These are phyloP conservation scores for Campoletis sonorensis DNA, from an alignment of 1,140 invertebrate species.

Conservation along the genomic window DNA sequence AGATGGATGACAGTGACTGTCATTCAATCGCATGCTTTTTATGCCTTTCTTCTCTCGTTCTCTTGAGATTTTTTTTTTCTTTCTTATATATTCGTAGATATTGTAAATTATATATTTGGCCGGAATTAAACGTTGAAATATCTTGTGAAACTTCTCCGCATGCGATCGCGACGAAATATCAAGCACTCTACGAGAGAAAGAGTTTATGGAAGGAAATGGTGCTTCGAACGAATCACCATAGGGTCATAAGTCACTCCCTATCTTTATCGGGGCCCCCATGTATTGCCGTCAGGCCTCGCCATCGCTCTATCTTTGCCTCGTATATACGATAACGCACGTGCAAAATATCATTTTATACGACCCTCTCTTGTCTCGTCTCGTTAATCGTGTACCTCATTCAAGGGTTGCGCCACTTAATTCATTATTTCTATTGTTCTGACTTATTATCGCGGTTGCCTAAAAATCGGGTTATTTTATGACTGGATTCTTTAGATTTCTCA, in stretches of 20 bases:
- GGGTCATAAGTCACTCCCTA: slow-evolving; percentile 71
- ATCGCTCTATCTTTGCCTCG: slow-evolving; percentile 49
- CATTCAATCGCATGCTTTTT: slow-evolving; percentile 36
- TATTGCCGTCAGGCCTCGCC: slow-evolving; percentile 61
- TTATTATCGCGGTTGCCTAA: too few relatives aligned
- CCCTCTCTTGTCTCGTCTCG: slow-evolving; percentile 49
- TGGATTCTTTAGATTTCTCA: too few relatives aligned
- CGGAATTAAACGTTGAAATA: too few relatives aligned
- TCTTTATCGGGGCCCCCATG: slow-evolving; percentile 67
- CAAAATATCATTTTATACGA: slow-evolving; percentile 68
- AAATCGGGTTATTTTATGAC: too few relatives aligned
- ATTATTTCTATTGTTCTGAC: background rate
- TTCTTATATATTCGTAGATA: background rate
- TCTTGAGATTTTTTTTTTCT: too few relatives aligned
- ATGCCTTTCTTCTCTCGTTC: background rate
- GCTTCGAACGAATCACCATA: slow-evolving; percentile 64
- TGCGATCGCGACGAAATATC: background rate
- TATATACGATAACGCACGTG: slow-evolving; percentile 66
- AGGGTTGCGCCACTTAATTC: background rate
- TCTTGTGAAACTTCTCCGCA: background rate
- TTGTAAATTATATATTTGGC: too few relatives aligned
- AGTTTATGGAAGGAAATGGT: slow-evolving; percentile 60
- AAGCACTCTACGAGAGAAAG: too few relatives aligned
- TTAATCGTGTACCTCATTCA: slow-evolving; percentile 14
- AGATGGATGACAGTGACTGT: slow-evolving; percentile 47